Conservation (phyloP, 1,140 invertebrate genomes). For the Triops cancriformis region DNA sequence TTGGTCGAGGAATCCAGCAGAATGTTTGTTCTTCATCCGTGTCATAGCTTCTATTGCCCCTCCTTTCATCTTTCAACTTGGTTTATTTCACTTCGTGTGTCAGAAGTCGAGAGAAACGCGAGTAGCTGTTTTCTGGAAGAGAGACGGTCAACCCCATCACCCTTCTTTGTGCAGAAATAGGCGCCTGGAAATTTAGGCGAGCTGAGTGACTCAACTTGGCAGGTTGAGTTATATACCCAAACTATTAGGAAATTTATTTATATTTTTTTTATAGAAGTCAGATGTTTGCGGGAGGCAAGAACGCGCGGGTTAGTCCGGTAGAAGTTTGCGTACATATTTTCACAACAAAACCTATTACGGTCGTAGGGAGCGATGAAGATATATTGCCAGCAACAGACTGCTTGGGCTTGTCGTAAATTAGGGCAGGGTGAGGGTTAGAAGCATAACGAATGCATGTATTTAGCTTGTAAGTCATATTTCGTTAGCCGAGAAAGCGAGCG, state of each 20-base stretch:
- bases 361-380: background rate
- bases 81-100: background rate
- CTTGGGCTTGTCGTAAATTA: background rate
- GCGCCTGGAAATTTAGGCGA: background rate
- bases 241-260: background rate
- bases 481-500: background rate
- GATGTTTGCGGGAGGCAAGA: background rate
- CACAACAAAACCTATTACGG: background rate
- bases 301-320: background rate
- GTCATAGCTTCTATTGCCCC: background rate
- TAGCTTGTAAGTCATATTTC: background rate
- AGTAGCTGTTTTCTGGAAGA: background rate
- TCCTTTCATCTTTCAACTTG: background rate
- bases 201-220: background rate
- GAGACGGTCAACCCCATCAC: background rate
- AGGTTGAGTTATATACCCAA: background rate
- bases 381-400: background rate
- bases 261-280: background rate
- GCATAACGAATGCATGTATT: background rate
- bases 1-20: background rate
- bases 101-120: background rate
- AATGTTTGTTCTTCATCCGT: slow-evolving; percentile 6
- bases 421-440: background rate
- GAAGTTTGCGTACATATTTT: background rate
- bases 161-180: background rate